Evolutionary conservation across 2,113 vertebrate genomes (phyloP), one percentile per base, ranked within the genome.

Genomic region (Numenius arquata): DNA sequence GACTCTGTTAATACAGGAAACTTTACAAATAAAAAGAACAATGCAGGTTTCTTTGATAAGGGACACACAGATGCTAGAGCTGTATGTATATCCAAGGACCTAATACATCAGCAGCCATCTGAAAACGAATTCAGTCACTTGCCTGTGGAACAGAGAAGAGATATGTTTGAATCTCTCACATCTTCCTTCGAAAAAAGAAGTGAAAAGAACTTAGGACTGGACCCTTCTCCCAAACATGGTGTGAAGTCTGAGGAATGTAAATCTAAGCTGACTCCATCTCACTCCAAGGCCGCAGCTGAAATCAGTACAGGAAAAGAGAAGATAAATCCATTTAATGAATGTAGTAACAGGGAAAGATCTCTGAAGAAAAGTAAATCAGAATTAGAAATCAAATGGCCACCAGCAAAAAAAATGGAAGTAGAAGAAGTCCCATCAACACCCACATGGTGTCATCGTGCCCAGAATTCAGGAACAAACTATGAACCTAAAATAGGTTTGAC

Each of bases 401-500:
- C 79, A 32, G 47, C 53, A 74, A 97, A 91, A 43, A 85, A 56
- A 15, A 2, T 5, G 1, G 73, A 67, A 68, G 83, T 22, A 63
- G 92, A 88, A 34, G 77, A 97, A 41, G 63, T 82, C 67, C 45
- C 85, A 4, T 95, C 87, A 12, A 58, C 93, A 47, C 92, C 93
- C 4, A 78, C 83, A 4, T 97, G 97, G 96, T 92, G 43, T 67
- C 95, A 88, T 29, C 94, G 88, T 85, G 71, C 94, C 61, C 98
- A 98, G 21, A 90, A 97, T 79, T 96, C 97, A 87, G 98, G 97
- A 53, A 96, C 98, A 41, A 98, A 71, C 67, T 97, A 96, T 0
- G 97, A 98, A 40, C 98, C 98, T 34, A 99, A 98, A 84, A 97
- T 98, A 25, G 99, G 99, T 55, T 97, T 99, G 97, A 99, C 98